These are phyloP conservation scores for Maniola jurtina DNA, from an alignment of 1,140 invertebrate genomes.

Conservation along the genomic window DNA sequence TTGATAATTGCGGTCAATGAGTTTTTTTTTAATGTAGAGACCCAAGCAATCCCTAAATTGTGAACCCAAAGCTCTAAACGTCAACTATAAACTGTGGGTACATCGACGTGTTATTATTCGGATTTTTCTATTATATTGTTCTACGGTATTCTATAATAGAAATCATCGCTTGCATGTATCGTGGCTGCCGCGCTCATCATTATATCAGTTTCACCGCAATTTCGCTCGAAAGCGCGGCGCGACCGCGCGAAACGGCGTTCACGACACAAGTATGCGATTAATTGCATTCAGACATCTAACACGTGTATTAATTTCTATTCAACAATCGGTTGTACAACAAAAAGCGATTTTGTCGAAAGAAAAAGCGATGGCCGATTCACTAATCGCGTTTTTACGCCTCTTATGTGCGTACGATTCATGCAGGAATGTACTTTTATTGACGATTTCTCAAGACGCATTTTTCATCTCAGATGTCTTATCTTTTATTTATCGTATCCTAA, in stretches of 20 bases:
- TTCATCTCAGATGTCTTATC: neutral
- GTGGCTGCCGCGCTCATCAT: slow-evolving; percentile 44
- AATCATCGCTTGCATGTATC: slow-evolving; percentile 34
- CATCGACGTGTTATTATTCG: too few species aligned
- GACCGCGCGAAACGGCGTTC: slow-evolving; percentile 66
- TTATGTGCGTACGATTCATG: slow-evolving; percentile 5
- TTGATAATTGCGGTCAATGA: too few species aligned
- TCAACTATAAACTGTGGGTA: too few species aligned
- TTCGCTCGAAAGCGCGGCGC: slow-evolving; percentile 66
- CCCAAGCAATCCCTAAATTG: too few species aligned
- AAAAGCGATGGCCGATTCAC: slow-evolving; percentile 10
- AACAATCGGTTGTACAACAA: slow-evolving; percentile 52
- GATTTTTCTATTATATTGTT: too few species aligned
- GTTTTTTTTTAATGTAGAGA: too few species aligned
- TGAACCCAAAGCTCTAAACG: too few species aligned
- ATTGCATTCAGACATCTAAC: slow-evolving; percentile 66
- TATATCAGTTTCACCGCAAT: slow-evolving; percentile 70
- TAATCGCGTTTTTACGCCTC: slow-evolving; percentile 9
- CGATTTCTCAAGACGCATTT: neutral
- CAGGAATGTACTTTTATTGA: slow-evolving; percentile 8
- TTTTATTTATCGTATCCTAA: neutral
- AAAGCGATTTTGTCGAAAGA: slow-evolving; percentile 48
- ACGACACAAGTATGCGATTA: slow-evolving; percentile 60
- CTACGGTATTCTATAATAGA: slow-evolving; percentile 29
- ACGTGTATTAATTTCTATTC: slow-evolving; percentile 58